These are phyloP conservation scores for Hoplias malabaricus DNA, from an alignment of 2,113 vertebrate species.

Conservation along the genomic window DNA sequence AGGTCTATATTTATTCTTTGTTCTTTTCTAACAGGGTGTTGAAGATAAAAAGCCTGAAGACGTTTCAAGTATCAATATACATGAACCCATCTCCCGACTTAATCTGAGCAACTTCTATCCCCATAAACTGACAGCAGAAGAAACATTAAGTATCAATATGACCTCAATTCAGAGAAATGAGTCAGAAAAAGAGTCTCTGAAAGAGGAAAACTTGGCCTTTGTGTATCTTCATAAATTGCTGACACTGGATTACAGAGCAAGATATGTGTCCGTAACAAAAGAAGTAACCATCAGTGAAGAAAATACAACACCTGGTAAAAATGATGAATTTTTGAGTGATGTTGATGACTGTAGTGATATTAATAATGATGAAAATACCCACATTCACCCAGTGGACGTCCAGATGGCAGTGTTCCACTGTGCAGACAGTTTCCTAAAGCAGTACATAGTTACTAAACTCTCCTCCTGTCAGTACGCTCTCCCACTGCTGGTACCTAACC, in stretches of 20 bases:
- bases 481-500: slow-evolving; percentile 72
- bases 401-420: slow-evolving; percentile 52
- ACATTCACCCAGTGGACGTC: no score
- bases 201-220: slow-evolving; percentile 61
- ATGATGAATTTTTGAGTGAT: slow-evolving; percentile 28
- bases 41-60: no score
- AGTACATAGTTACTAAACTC: slow-evolving; percentile 71
- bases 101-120: no score
- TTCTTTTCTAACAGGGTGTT: no score
- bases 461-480: slow-evolving; percentile 76
- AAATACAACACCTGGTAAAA: neutral
- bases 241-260: slow-evolving; percentile 60
- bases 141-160: no score
- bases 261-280: slow-evolving; percentile 60
- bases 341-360: neutral
- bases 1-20: no score
- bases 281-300: fast-evolving
- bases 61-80: no score
- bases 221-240: slow-evolving; percentile 64
- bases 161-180: no score
- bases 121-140: no score
- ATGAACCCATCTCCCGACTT: no score
- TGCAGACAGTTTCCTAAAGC: slow-evolving; percentile 71
- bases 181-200: no score
- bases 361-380: no score